A percentile compares a stretch with the other conserved stretches of the same genome.
Evolutionary conservation across 2,888 invertebrate species (phyloP).

Genomic region (Zhuqinia jingwanae): DNA sequence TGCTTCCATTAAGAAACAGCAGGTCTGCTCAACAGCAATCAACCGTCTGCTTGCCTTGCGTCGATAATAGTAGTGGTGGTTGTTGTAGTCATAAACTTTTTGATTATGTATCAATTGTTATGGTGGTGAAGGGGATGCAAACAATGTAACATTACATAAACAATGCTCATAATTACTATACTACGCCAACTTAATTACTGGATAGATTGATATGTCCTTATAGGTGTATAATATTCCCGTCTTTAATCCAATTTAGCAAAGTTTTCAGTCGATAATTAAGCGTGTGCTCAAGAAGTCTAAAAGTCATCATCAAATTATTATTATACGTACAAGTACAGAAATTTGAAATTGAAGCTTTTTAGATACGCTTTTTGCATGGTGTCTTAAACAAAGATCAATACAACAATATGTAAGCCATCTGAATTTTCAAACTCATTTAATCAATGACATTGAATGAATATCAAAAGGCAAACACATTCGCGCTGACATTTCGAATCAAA

Average conservation of each 20-base stretch:
- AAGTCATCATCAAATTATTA: no score
- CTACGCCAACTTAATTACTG: conserved; percentile 61
- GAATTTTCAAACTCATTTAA: no score
- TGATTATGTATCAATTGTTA: conserved; percentile 50
- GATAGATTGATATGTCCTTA: conserved; percentile 30
- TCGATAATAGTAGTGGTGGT: not conserved
- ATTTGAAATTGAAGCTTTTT: no score
- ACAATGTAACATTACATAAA: conserved; percentile 46
- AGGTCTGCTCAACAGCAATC: not conserved
- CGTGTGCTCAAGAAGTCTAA: not conserved
- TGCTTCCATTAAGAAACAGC: conserved; percentile 41
- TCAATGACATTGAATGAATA: no score
- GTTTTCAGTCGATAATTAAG: not conserved
- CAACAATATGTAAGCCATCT: no score
- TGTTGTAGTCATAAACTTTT: conserved; percentile 7
- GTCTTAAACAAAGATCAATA: no score
- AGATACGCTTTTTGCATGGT: no score
- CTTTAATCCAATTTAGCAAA: not conserved
- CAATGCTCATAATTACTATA: conserved; percentile 47
- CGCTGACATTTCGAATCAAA: no score
- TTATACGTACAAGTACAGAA: no score
- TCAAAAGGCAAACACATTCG: no score
- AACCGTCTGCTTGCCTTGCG: conserved; percentile 3
- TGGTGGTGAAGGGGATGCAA: conserved; percentile 29
- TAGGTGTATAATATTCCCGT: not conserved